Evolutionary conservation across 2,797 vertebrate genomes (phyloP), one percentile per base, ranked within the genome.

Genomic region (Austrolebias charrua): DNA sequence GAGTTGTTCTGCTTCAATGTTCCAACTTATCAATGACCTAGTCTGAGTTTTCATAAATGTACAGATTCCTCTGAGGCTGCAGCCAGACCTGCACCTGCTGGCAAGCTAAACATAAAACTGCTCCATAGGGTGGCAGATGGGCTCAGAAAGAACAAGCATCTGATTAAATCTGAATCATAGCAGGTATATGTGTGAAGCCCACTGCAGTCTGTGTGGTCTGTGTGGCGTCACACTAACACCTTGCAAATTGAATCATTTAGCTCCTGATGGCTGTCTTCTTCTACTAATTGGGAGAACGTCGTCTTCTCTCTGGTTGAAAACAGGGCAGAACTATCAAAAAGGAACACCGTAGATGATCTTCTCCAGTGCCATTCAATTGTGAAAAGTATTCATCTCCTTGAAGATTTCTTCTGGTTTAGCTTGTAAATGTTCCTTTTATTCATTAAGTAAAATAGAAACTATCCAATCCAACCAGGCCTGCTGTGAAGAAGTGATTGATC

Each of bases 131-230:
- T 3, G 1, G 24, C 24, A 24, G 55, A 53, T 28, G 44, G 15
- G 58, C 19, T 61, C 54, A 61, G 60, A 75, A 69, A 68, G 78
- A 49, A 66, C 45, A 66, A 51, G 35, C 68, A 75, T 78, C 68
- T 81, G 66, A 62, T 76, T 50, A 66, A 52, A 79, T 54, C 24
- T 69, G 66, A 74, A 57, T 66, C 49, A 62, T 46, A 70, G 51
- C 84, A 86, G 86, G 75, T 46, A 43, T 75, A 69, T 71, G 70
- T 67, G 12, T 67, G 52, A 69, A 43, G 56, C 66, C 58, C 53
- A 20, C 33, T 35, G 33, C 31, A 6, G 31, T 8, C 8, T 6
- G 20, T 55, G 73, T 71, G 66, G 61, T 19, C 12, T 46, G 35
- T 60, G 56, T 65, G 60, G 75, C 55, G 50, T 61, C 40, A 58